Conservation (phyloP, 2,888 invertebrate species). For the Boloria selene region DNA sequence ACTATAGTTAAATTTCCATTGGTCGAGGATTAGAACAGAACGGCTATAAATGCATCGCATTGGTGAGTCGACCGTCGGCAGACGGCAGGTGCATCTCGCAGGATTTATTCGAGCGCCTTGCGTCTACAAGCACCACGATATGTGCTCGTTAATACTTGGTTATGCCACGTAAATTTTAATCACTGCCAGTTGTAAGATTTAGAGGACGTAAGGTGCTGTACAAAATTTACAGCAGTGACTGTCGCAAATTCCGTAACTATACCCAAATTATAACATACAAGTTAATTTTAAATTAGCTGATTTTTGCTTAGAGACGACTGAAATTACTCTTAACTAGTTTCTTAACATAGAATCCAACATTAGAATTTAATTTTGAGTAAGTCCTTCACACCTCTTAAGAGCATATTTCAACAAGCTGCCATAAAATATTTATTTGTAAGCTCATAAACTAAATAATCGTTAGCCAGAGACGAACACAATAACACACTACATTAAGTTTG, state of each 20-base stretch:
- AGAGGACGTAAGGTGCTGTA: conserved; percentile 63
- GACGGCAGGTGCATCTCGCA: conserved; percentile 75
- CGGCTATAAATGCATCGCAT: conserved; percentile 38
- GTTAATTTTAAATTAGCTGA: background rate
- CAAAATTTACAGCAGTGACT: conserved; percentile 55
- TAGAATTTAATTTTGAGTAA: background rate
- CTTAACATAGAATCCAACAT: too few relatives aligned
- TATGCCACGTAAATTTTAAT: conserved; percentile 81
- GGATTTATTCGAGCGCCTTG: conserved; percentile 77
- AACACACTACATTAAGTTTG: conserved; percentile 47
- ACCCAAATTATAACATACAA: conserved; percentile 15
- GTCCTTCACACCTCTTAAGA: background rate
- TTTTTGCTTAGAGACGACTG: too few relatives aligned
- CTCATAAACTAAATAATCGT: conserved; percentile 25
- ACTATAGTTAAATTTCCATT: conserved; percentile 31
- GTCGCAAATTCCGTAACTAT: conserved; percentile 30
- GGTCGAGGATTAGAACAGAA: conserved; percentile 31
- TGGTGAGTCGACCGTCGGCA: conserved; percentile 37
- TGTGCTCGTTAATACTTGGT: conserved; percentile 80
- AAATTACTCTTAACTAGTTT: too few relatives aligned
- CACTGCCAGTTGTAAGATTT: conserved; percentile 80
- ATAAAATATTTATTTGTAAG: conserved; percentile 44
- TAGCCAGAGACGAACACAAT: conserved; percentile 62
- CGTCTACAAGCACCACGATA: conserved; percentile 67
- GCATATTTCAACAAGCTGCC: background rate